These are phyloP conservation scores for Ia io DNA, from an alignment of 2,113 vertebrate genomes.

Conservation along the genomic window DNA sequence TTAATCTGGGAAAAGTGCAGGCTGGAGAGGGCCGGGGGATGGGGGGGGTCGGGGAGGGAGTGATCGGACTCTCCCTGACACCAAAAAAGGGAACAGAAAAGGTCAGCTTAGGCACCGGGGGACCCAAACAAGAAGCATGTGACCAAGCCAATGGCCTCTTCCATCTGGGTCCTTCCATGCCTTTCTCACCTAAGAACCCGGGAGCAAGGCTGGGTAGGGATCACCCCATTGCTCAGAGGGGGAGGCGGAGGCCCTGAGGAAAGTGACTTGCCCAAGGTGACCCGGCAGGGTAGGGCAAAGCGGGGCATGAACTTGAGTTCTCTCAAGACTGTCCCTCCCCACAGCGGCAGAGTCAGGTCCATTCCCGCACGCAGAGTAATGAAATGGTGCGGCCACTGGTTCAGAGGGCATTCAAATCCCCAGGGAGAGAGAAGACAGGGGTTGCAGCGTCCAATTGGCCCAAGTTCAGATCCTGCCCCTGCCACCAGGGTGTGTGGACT, in stretches of 20 bases:
- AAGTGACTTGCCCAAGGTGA: neutral
- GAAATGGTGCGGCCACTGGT: fast-evolving
- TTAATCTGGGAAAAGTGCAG: neutral
- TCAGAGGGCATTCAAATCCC: neutral
- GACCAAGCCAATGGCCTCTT: neutral
- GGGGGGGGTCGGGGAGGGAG: neutral
- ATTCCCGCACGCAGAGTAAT: fast-evolving
- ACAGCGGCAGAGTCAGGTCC: neutral
- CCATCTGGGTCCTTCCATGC: fast-evolving
- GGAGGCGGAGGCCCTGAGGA: neutral
- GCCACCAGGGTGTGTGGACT: too few species aligned
- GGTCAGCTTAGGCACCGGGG: neutral
- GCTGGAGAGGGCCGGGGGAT: neutral
- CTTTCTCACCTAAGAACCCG: neutral
- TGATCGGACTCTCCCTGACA: neutral
- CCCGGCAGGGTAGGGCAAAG: neutral
- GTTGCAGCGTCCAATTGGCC: neutral
- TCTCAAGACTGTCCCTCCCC: neutral
- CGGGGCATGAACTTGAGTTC: neutral
- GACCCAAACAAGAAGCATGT: neutral
- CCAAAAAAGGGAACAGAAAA: conserved; percentile 21
- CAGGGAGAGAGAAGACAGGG: neutral
- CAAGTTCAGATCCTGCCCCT: neutral
- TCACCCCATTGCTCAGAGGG: neutral
- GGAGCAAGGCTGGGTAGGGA: neutral